Conservation (phyloP, 2,888 invertebrate species). For the Zaprionus obscuricornis region DNA sequence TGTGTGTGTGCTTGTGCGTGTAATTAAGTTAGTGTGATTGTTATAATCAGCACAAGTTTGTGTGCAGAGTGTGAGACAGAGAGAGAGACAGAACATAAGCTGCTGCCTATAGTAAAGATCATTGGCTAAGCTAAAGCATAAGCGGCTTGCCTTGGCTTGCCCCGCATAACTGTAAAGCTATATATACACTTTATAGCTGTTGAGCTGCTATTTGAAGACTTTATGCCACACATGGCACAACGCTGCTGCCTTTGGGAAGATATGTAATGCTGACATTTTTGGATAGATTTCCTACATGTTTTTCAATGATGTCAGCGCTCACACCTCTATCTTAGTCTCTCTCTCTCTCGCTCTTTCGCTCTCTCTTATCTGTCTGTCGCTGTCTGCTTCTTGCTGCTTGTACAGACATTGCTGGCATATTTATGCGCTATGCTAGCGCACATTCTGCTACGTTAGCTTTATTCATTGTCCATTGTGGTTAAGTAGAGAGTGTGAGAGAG, state of each 20-base stretch:
- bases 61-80: too few relatives aligned
- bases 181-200: neutral
- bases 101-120: too few relatives aligned
- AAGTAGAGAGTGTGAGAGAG: neutral
- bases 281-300: too few relatives aligned
- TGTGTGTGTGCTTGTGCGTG: constrained; percentile 56
- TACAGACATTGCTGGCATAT: constrained; percentile 1
- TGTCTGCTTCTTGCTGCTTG: constrained; percentile 6
- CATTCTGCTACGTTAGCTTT: constrained; percentile 33
- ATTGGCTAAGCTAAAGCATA: neutral
- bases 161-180: neutral
- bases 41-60: constrained; percentile 49
- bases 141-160: neutral
- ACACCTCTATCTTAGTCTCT: too few relatives aligned
- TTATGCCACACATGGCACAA: too few relatives aligned
- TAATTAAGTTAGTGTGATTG: constrained; percentile 67
- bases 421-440: neutral
- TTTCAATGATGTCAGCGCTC: too few relatives aligned
- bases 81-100: too few relatives aligned
- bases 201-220: neutral
- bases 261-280: too few relatives aligned
- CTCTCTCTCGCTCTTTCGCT: too few relatives aligned
- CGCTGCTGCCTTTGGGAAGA: neutral
- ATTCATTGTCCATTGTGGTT: constrained; percentile 27
- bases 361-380: constrained; percentile 31